Conservation (phyloP, 2,113 vertebrate genomes). For the Tragelaphus scriptus region DNA sequence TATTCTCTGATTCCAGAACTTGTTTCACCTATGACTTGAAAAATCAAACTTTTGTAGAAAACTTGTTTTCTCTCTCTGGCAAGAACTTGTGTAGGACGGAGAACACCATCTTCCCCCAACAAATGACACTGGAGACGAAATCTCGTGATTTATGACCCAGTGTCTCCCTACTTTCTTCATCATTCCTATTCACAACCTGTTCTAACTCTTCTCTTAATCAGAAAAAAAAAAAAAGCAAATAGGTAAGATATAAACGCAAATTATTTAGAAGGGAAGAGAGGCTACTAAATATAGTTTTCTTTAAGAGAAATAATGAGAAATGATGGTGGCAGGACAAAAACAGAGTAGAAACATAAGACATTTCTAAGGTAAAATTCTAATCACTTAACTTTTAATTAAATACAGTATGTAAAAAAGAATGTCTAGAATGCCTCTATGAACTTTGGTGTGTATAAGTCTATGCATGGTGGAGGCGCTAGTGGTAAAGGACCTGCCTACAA, state of each 20-base stretch:
- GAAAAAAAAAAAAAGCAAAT: background rate
- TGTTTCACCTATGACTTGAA: background rate
- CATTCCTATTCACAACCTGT: background rate
- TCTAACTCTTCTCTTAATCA: background rate
- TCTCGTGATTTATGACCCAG: background rate
- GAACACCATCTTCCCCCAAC: background rate
- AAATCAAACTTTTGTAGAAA: background rate
- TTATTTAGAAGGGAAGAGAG: background rate
- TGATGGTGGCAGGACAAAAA: background rate
- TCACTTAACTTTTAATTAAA: background rate
- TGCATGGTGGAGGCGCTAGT: background rate
- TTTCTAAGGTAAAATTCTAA: background rate
- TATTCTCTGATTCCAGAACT: background rate
- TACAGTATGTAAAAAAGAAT: background rate
- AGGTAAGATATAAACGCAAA: background rate
- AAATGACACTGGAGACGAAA: background rate
- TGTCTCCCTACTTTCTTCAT: background rate
- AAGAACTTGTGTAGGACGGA: background rate
- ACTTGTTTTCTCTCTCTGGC: background rate
- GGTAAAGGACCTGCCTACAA: background rate
- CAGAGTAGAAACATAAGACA: background rate
- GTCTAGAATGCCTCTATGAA: background rate
- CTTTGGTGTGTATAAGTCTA: background rate
- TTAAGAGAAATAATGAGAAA: background rate
- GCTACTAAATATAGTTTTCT: background rate